Evolutionary conservation across 2,888 invertebrate species (phyloP).

Genomic region (Abscondita cerata): DNA sequence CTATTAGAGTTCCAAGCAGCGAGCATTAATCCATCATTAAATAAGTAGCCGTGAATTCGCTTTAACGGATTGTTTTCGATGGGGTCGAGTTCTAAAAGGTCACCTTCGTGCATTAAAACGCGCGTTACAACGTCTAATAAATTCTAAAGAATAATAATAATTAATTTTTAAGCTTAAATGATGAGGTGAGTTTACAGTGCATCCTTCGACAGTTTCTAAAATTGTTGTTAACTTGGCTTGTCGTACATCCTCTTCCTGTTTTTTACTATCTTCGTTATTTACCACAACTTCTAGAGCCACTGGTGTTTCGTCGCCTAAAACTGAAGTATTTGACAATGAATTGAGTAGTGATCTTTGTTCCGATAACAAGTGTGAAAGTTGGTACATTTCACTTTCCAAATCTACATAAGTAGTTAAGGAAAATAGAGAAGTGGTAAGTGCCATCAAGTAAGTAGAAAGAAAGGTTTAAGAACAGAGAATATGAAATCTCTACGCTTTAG

Average conservation of each 20-base stretch:
- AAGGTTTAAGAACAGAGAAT: no score
- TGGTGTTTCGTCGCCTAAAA: constrained; percentile 60
- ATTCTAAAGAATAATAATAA: constrained; percentile 63
- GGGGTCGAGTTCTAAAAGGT: constrained; percentile 87
- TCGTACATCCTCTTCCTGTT: constrained; percentile 62
- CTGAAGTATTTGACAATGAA: constrained; percentile 74
- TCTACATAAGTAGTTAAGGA: no score
- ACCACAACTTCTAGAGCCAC: constrained; percentile 57
- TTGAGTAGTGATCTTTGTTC: constrained; percentile 89
- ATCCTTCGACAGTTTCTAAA: constrained; percentile 87
- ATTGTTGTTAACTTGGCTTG: constrained; percentile 73
- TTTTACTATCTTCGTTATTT: constrained; percentile 53
- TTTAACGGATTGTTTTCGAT: constrained; percentile 86
- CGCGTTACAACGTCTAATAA: constrained; percentile 79
- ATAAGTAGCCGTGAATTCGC: constrained; percentile 89
- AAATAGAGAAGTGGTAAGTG: no score
- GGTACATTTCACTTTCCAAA: constrained; percentile 98
- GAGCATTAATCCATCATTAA: constrained; percentile 91
- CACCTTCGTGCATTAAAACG: constrained; percentile 88
- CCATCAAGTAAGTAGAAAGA: no score
- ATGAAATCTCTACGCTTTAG: no score
- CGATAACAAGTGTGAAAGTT: constrained; percentile 90
- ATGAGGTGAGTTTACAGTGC: constrained; percentile 65
- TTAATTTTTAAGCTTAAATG: constrained; percentile 10
- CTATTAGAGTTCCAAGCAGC: constrained; percentile 80